Evolutionary conservation across 64 coral and sea anemone species (phyloP).

Genomic region (Pocillopora damicornis): DNA sequence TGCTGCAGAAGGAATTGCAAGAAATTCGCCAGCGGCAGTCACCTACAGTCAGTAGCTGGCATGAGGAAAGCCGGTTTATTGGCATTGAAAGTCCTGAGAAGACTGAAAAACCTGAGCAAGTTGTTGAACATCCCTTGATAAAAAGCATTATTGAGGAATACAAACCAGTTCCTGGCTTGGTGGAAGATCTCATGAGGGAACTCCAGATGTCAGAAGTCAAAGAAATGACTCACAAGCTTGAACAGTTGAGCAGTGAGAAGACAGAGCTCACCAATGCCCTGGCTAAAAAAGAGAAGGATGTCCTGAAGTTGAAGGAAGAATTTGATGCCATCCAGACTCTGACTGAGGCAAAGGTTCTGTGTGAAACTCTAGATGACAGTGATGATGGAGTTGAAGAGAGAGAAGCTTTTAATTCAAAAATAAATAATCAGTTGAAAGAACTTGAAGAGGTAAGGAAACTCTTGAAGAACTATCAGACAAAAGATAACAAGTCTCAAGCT

Average conservation of each 20-base stretch:
- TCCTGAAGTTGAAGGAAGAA: conserved; percentile 84
- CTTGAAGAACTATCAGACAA: conserved; percentile 83
- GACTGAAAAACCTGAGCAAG: conserved; percentile 41
- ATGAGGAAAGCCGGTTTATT: conserved; percentile 77
- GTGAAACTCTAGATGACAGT: conserved; percentile 62
- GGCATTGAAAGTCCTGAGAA: conserved; percentile 62
- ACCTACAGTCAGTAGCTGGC: conserved; percentile 76
- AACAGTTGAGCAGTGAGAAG: conserved; percentile 78
- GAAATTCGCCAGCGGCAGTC: conserved; percentile 64
- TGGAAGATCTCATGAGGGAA: conserved; percentile 97
- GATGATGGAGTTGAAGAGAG: conserved; percentile 47
- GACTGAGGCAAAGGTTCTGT: conserved; percentile 82
- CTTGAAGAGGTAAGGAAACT: conserved; percentile 81
- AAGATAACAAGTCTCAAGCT: conserved; percentile 89
- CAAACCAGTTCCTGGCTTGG: conserved; percentile 82
- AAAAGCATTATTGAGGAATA: conserved; percentile 83
- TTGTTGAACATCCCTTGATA: conserved; percentile 57
- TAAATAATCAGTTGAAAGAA: conserved; percentile 88
- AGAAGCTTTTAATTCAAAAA: conserved; percentile 17
- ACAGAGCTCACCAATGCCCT: conserved; percentile 73
- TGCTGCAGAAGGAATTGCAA: conserved; percentile 91
- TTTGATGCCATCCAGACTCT: conserved; percentile 90
- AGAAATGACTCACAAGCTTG: conserved; percentile 75
- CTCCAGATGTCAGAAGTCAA: conserved; percentile 90
- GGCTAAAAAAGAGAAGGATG: conserved; percentile 78